A percentile compares a stretch with the other conserved stretches of the same genome.
phyloP scores from a whole-genome alignment of 2,888 invertebrate genomes.

The Scaptomyza reducta region DNA sequence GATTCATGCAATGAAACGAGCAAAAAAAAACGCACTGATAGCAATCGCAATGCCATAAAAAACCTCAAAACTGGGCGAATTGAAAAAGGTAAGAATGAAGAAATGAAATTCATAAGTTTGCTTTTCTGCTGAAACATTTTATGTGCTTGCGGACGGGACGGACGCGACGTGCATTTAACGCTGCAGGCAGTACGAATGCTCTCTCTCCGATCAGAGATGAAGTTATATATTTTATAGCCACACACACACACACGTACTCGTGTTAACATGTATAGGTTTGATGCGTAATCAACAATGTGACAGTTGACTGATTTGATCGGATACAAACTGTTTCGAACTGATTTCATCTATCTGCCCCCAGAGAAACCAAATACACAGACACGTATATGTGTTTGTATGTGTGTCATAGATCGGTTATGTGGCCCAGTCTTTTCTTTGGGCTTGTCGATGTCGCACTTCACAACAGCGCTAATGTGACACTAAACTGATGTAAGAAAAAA shows the following conservation, averaged over 20 bases:
- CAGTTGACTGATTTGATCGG: slow-evolving; percentile 17
- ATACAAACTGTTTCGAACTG: slow-evolving; percentile 9
- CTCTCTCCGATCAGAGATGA: slow-evolving; percentile 12
- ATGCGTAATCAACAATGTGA: slow-evolving; percentile 28
- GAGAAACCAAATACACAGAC: slow-evolving; percentile 8
- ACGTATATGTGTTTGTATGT: neutral
- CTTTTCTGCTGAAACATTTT: slow-evolving; percentile 70
- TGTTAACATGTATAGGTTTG: slow-evolving; percentile 1
- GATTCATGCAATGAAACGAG: slow-evolving; percentile 64
- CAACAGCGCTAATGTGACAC: slow-evolving; percentile 74
- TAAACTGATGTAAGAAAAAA: slow-evolving; percentile 78
- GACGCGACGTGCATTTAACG: slow-evolving; percentile 13
- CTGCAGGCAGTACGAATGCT: slow-evolving; percentile 35
- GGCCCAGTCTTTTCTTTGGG: slow-evolving; percentile 5
- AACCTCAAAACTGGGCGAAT: slow-evolving; percentile 6
- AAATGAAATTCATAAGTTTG: slow-evolving; percentile 72
- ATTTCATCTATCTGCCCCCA: slow-evolving; percentile 48
- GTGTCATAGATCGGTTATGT: slow-evolving; percentile 22
- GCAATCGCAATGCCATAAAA: slow-evolving; percentile 65
- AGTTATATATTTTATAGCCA: slow-evolving; percentile 22
- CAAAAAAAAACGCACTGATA: slow-evolving; percentile 53
- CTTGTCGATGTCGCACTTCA: slow-evolving; percentile 44
- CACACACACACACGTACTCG: slow-evolving; percentile 30
- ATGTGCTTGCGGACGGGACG: slow-evolving; percentile 36
- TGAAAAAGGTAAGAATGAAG: slow-evolving; percentile 45